Evolutionary conservation across 1,140 invertebrate genomes (phyloP).

Genomic region (Panulirus ornatus): DNA sequence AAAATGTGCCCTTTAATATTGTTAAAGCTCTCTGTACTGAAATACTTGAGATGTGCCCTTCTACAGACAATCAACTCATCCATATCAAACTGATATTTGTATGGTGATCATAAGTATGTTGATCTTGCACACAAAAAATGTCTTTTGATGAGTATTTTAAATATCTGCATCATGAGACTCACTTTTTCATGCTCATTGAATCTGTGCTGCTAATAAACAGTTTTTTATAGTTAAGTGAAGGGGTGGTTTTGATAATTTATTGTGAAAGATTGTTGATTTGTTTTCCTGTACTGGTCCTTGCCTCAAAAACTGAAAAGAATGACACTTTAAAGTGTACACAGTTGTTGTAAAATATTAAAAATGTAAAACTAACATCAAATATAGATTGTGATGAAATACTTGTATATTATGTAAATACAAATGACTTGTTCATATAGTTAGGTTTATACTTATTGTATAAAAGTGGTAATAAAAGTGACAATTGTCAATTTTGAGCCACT

Average conservation of each 20-base stretch:
- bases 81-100: background rate
- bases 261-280: background rate
- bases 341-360: no score
- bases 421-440: background rate
- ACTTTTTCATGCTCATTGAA: background rate
- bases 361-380: background rate
- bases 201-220: background rate
- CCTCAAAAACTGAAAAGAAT: background rate
- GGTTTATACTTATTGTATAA: background rate
- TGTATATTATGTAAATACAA: background rate
- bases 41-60: background rate
- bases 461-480: constrained; percentile 1
- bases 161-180: background rate
- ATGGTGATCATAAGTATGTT: background rate
- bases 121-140: background rate
- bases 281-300: background rate
- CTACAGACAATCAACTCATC: background rate
- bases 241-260: background rate
- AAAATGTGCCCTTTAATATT: background rate
- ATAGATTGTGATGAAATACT: background rate
- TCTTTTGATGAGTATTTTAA: background rate
- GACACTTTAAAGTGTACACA: no score
- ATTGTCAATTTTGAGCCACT: background rate
- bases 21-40: background rate
- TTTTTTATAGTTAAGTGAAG: background rate